These are phyloP conservation scores for Nymphalis c-album DNA, from an alignment of 2,888 invertebrate genomes.

Conservation along the genomic window DNA sequence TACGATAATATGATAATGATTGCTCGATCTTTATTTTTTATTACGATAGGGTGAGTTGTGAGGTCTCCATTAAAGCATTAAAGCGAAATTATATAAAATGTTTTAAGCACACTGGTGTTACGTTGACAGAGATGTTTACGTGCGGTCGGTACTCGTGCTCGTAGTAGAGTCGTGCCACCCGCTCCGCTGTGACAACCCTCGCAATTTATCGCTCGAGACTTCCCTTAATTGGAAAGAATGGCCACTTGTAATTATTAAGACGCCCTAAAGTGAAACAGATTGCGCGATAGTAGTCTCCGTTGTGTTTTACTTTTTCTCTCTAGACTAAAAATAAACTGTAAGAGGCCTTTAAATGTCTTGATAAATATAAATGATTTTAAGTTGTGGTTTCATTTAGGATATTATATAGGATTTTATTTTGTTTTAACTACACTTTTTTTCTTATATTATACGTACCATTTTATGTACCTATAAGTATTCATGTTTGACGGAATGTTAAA, in stretches of 20 bases:
- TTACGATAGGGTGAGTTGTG: slow-evolving; percentile 59
- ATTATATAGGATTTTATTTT: background rate
- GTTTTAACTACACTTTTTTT: too few species aligned
- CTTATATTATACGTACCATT: too few species aligned
- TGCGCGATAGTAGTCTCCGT: slow-evolving; percentile 68
- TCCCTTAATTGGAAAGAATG: slow-evolving; percentile 82
- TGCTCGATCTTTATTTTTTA: slow-evolving; percentile 55
- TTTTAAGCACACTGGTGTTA: slow-evolving; percentile 54
- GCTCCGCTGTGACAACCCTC: slow-evolving; percentile 67
- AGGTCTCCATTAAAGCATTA: slow-evolving; percentile 69
- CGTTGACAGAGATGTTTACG: slow-evolving; percentile 71
- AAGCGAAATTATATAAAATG: slow-evolving; percentile 54
- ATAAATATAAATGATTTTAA: slow-evolving; percentile 30
- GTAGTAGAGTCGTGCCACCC: slow-evolving; percentile 43
- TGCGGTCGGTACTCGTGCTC: slow-evolving; percentile 58
- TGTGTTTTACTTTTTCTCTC: slow-evolving; percentile 58
- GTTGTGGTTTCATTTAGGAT: background rate
- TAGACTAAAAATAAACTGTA: slow-evolving; percentile 42
- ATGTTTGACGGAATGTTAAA: too few species aligned
- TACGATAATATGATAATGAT: slow-evolving; percentile 60
- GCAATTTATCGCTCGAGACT: slow-evolving; percentile 79
- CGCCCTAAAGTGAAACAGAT: slow-evolving; percentile 81
- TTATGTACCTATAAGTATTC: too few species aligned
- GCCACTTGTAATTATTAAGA: slow-evolving; percentile 82
- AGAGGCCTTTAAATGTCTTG: slow-evolving; percentile 32